A percentile compares a stretch with the other conserved stretches of the same genome.
Evolutionary conservation across 2,888 invertebrate genomes (phyloP).

Genomic region (Ophion obscuratus): DNA sequence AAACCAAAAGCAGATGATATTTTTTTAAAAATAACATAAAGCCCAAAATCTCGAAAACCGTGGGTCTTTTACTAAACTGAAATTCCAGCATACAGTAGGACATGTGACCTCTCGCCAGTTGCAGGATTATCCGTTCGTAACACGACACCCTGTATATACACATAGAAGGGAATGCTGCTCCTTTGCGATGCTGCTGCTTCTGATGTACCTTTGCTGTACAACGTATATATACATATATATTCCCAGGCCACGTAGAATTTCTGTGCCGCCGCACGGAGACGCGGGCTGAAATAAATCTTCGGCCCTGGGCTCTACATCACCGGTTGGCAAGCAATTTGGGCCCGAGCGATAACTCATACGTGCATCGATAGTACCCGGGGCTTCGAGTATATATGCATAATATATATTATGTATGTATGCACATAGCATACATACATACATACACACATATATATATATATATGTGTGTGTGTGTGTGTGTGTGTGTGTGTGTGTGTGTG

Average conservation of each 20-base stretch:
- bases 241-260: slow-evolving; percentile 57
- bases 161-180: slow-evolving; percentile 21
- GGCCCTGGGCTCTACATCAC: slow-evolving; percentile 82
- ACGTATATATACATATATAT: slow-evolving; percentile 26
- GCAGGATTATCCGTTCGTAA: no score
- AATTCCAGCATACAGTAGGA: no score
- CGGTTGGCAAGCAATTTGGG: slow-evolving; percentile 83
- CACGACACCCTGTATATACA: no score
- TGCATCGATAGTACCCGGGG: slow-evolving; percentile 80
- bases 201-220: slow-evolving; percentile 38
- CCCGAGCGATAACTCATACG: slow-evolving; percentile 83
- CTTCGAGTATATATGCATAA: slow-evolving; percentile 73
- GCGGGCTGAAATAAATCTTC: slow-evolving; percentile 81
- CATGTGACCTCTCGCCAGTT: no score
- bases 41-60: no score
- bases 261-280: slow-evolving; percentile 60
- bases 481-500: not conserved
- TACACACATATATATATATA: slow-evolving; percentile 4
- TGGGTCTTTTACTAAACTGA: no score
- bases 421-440: slow-evolving; percentile 50
- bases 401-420: slow-evolving; percentile 73
- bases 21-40: no score
- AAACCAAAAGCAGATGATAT: no score
- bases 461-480: slow-evolving; percentile 13
- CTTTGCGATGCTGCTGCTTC: slow-evolving; percentile 67